Evolutionary conservation across 2,888 invertebrate species (phyloP).

Genomic region (Coleophora deauratella): DNA sequence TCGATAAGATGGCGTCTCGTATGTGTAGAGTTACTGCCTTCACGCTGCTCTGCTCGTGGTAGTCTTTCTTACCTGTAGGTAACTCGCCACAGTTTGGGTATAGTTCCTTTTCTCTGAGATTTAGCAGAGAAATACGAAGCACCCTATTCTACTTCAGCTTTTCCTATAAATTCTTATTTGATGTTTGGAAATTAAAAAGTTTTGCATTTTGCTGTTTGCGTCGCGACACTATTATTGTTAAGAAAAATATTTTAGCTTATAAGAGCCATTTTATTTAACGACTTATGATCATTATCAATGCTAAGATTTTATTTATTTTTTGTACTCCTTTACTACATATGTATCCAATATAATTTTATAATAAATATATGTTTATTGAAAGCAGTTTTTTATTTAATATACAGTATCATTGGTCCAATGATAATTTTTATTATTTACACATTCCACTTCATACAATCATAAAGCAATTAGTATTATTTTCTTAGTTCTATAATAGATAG

Average conservation of each 20-base stretch:
- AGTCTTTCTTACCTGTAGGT: slow-evolving; percentile 35
- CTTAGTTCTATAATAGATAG: no score
- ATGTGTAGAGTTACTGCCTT: no score
- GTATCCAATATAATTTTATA: slow-evolving; percentile 29
- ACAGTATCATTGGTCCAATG: no score
- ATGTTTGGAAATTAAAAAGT: slow-evolving; percentile 19
- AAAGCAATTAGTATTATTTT: no score
- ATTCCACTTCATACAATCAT: no score
- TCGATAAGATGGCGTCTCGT: slow-evolving; percentile 12
- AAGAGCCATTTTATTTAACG: slow-evolving; percentile 6
- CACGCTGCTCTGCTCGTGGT: no score
- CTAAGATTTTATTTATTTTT: slow-evolving; percentile 57
- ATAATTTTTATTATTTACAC: no score
- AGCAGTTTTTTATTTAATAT: slow-evolving; percentile 2
- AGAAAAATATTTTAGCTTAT: slow-evolving; percentile 11
- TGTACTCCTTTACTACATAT: slow-evolving; percentile 50
- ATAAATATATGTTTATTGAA: slow-evolving; percentile 11
- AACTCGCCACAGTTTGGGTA: slow-evolving; percentile 29
- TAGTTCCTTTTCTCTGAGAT: slow-evolving; percentile 61
- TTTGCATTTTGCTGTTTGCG: slow-evolving; percentile 21
- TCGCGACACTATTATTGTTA: slow-evolving; percentile 20
- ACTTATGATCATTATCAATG: slow-evolving; percentile 13
- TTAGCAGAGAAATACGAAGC: slow-evolving; percentile 68
- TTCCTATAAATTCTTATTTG: slow-evolving; percentile 7
- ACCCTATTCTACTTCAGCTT: slow-evolving; percentile 24